Percentiles rank a stretch among this genome's conserved stretches.
Evolutionary conservation across 30 jellyfish, hydroid and myxozoan species (phyloP).

Genomic region (Aurelia aurita complex sp. Pacific): DNA sequence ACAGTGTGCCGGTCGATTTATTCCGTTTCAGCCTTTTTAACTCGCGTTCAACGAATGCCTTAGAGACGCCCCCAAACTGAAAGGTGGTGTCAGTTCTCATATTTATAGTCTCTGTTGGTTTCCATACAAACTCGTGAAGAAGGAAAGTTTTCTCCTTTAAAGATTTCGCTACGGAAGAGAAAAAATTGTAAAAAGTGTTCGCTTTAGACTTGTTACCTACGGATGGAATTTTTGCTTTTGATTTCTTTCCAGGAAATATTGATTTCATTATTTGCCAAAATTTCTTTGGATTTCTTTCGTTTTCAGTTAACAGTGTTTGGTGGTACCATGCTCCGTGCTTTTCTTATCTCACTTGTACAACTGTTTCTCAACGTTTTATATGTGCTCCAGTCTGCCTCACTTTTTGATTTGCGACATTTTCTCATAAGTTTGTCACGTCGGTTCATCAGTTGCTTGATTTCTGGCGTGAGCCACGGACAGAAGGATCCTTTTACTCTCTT

Average conservation of each 20-base stretch:
- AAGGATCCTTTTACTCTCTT: too few relatives aligned
- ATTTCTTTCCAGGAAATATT: conserved; percentile 24
- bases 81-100: conserved; percentile 39
- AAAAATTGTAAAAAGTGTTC: conserved; percentile 5
- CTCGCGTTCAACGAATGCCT: conserved; percentile 35
- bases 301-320: conserved; percentile 22
- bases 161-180: conserved; percentile 11
- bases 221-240: conserved; percentile 1
- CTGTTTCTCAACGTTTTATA: background rate
- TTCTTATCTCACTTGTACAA: conserved; percentile 17
- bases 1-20: conserved; percentile 40
- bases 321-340: conserved; percentile 34
- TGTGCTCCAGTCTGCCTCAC: too few relatives aligned
- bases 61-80: conserved; percentile 42
- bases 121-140: conserved; percentile 23
- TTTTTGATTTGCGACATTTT: too few relatives aligned
- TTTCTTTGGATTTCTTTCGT: conserved; percentile 19
- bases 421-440: too few relatives aligned
- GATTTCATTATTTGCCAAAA: conserved; percentile 17
- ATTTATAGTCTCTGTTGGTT: conserved; percentile 41
- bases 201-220: conserved; percentile 15
- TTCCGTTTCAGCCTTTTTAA: conserved; percentile 51
- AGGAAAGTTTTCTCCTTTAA: conserved; percentile 12
- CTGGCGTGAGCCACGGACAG: too few relatives aligned
- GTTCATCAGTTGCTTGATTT: too few relatives aligned